phyloP scores from a whole-genome alignment of 2,888 invertebrate species.

The Arrhopalites spinosus region DNA sequence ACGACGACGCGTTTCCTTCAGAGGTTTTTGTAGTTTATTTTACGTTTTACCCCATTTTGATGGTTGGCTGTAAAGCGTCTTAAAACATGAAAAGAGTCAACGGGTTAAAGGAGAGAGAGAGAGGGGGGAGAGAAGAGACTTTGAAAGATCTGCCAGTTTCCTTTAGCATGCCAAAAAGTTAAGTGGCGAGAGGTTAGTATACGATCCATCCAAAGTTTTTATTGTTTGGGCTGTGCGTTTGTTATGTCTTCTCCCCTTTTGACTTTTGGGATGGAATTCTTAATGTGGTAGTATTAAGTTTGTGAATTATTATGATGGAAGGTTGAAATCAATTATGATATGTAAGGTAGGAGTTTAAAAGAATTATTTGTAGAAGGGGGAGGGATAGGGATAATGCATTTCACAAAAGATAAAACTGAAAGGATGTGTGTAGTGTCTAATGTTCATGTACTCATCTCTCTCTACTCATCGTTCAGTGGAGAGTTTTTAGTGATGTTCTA shows the following conservation, averaged over 20 bases:
- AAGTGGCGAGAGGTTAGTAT: slow-evolving; percentile 25
- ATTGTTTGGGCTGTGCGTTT: slow-evolving; percentile 13
- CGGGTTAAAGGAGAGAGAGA: not conserved
- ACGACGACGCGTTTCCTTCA: slow-evolving; percentile 1
- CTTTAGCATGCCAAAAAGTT: slow-evolving; percentile 6
- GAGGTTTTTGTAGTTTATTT: slow-evolving; percentile 17
- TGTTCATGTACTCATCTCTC: not conserved
- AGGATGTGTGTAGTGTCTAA: not conserved
- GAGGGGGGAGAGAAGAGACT: not conserved
- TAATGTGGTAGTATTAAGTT: slow-evolving; percentile 16
- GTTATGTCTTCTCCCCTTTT: not conserved
- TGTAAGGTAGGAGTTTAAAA: not conserved
- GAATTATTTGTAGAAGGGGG: slow-evolving; percentile 14
- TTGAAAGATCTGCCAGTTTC: not conserved
- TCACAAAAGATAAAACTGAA: not conserved
- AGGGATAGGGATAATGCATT: not conserved
- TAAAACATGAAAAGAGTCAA: not conserved
- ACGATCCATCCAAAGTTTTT: slow-evolving; percentile 21
- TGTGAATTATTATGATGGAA: slow-evolving; percentile 29
- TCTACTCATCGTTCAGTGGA: not conserved
- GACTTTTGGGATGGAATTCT: slow-evolving; percentile 9
- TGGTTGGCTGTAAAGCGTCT: slow-evolving; percentile 20
- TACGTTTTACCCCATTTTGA: slow-evolving; percentile 24
- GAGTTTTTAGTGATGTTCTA: not conserved
- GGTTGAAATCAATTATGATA: slow-evolving; percentile 21